Evolutionary conservation across 1,140 invertebrate species (phyloP).

Genomic region (Ephestia elutella): DNA sequence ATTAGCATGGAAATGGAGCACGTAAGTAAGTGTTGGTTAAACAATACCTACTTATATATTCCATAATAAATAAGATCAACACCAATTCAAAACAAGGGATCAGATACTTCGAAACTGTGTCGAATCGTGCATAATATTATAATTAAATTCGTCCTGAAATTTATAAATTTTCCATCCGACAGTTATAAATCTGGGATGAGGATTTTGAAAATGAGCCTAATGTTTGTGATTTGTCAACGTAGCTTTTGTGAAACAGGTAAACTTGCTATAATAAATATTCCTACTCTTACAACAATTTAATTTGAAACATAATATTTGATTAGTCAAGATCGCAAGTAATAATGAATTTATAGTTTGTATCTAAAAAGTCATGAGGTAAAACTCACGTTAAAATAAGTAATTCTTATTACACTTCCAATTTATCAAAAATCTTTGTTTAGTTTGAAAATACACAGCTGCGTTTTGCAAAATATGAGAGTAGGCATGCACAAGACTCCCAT

Average conservation of each 20-base stretch:
- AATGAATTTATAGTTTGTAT: no score
- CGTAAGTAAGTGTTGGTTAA: no score
- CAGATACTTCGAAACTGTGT: background rate
- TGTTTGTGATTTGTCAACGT: constrained; percentile 9
- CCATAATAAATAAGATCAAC: background rate
- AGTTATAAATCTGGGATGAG: constrained; percentile 8
- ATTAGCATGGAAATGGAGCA: no score
- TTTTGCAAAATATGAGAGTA: background rate
- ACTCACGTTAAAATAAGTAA: no score
- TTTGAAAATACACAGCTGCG: background rate
- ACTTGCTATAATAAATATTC: background rate
- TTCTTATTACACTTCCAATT: no score
- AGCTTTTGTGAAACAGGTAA: background rate
- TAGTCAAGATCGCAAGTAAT: no score
- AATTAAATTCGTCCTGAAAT: background rate
- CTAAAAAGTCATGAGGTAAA: no score
- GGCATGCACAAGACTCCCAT: background rate
- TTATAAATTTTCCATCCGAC: constrained; percentile 10
- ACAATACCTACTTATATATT: background rate
- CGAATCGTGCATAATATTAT: background rate
- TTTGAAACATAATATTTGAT: no score
- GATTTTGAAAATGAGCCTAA: constrained; percentile 15
- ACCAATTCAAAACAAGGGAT: background rate
- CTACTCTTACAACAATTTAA: no score
- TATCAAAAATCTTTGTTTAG: no score